phyloP scores from a whole-genome alignment of 1,140 invertebrate species.

The Leucophenga varia region DNA sequence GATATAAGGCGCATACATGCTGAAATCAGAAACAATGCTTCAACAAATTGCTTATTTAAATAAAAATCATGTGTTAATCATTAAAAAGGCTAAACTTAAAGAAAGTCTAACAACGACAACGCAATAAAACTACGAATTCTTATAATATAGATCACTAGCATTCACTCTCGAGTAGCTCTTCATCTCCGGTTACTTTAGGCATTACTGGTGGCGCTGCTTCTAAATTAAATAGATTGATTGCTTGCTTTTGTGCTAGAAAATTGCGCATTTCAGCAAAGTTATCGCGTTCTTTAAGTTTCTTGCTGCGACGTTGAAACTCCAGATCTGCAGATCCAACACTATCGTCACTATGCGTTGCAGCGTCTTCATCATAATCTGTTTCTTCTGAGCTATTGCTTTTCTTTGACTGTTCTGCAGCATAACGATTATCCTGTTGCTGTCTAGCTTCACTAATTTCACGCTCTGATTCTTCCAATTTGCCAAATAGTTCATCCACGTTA shows the following conservation, averaged over 20 bases:
- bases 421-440: slow-evolving; percentile 29
- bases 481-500: slow-evolving; percentile 48
- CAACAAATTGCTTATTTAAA: no score
- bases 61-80: no score
- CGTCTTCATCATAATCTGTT: slow-evolving; percentile 14
- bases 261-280: slow-evolving; percentile 54
- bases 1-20: no score
- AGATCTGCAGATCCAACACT: slow-evolving; percentile 36
- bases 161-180: slow-evolving; percentile 51
- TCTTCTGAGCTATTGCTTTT: not conserved
- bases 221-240: slow-evolving; percentile 44
- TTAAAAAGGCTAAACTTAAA: no score
- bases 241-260: slow-evolving; percentile 48
- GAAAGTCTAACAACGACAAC: no score
- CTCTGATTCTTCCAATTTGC: slow-evolving; percentile 16
- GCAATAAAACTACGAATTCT: no score
- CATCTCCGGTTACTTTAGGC: slow-evolving; percentile 17
- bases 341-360: slow-evolving; percentile 1
- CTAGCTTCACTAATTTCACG: slow-evolving; percentile 9
- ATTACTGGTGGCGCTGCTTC: slow-evolving; percentile 17
- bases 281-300: slow-evolving; percentile 47
- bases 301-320: slow-evolving; percentile 27
- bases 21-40: no score
- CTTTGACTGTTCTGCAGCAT: not conserved
- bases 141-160: slow-evolving; percentile 23